Evolutionary conservation across 2,888 invertebrate genomes (phyloP).

Genomic region (Dynastes tityus): DNA sequence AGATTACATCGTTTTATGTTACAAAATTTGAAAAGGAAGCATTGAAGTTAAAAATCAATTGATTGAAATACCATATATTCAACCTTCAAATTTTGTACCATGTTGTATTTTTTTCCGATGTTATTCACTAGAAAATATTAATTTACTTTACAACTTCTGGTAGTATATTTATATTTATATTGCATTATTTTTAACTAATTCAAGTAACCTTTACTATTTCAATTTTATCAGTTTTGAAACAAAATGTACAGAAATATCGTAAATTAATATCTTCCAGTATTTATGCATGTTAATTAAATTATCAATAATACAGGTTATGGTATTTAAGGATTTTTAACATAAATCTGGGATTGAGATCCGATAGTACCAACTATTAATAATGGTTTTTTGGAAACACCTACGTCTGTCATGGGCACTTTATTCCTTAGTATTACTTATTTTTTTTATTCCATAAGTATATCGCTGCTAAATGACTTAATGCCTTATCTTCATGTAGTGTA

Average conservation of each 20-base stretch:
- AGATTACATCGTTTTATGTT: background rate
- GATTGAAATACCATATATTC: too few relatives aligned
- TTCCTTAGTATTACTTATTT: conserved; percentile 1
- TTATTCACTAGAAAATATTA: too few relatives aligned
- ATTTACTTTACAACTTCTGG: too few relatives aligned
- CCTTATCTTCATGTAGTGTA: conserved; percentile 70
- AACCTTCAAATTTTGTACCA: too few relatives aligned
- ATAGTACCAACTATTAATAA: conserved; percentile 85
- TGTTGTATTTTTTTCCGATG: too few relatives aligned
- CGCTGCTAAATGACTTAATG: conserved; percentile 48
- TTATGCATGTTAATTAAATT: conserved; percentile 20
- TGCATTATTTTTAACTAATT: too few relatives aligned
- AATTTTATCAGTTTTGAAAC: too few relatives aligned
- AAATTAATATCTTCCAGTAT: conserved; percentile 29
- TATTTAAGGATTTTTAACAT: conserved; percentile 83
- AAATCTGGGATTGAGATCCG: conserved; percentile 90
- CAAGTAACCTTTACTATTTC: too few relatives aligned
- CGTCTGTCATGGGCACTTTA: conserved; percentile 62
- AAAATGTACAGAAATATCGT: background rate
- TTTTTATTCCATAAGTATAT: background rate
- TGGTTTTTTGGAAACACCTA: conserved; percentile 86
- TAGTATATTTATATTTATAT: too few relatives aligned
- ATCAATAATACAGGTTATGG: conserved; percentile 76
- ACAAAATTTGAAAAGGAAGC: too few relatives aligned
- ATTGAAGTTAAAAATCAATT: too few relatives aligned